Percentiles rank a stretch among this genome's conserved stretches.
phyloP scores from a whole-genome alignment of 2,888 invertebrate genomes.

The Teinopalpus imperialis region DNA sequence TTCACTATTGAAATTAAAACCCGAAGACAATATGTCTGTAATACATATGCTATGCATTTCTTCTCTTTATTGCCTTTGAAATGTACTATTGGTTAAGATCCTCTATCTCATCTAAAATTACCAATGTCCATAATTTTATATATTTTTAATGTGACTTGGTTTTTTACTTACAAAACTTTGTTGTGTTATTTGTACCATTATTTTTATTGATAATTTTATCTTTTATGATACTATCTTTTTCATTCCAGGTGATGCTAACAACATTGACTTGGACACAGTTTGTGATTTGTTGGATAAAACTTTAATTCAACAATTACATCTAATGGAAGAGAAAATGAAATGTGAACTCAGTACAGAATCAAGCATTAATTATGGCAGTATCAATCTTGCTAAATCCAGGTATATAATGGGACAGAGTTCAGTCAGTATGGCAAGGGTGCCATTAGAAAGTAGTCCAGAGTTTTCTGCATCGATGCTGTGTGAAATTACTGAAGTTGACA shows the following conservation, averaged over 20 bases:
- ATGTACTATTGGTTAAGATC: too few relatives aligned
- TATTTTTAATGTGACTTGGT: too few relatives aligned
- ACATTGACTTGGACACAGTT: constrained; percentile 53
- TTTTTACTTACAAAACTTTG: too few relatives aligned
- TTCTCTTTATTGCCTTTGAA: too few relatives aligned
- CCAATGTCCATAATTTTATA: too few relatives aligned
- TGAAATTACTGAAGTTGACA: constrained; percentile 61
- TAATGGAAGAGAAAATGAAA: constrained; percentile 88
- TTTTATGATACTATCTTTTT: too few relatives aligned
- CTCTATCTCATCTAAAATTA: too few relatives aligned
- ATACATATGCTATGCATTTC: too few relatives aligned
- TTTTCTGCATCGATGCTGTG: constrained; percentile 64
- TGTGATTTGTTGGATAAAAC: constrained; percentile 85
- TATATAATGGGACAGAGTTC: constrained; percentile 90
- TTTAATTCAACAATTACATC: constrained; percentile 84
- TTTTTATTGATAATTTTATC: too few relatives aligned
- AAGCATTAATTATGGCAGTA: constrained; percentile 85
- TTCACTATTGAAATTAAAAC: too few relatives aligned
- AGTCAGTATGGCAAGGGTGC: constrained; percentile 86
- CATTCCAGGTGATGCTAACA: constrained; percentile 5
- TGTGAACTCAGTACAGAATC: constrained; percentile 87
- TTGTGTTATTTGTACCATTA: too few relatives aligned
- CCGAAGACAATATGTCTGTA: too few relatives aligned
- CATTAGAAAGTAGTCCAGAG: constrained; percentile 83
- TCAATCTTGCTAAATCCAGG: constrained; percentile 87